Conservation (phyloP, 2,888 invertebrate species). For the Macrophya annulata region DNA sequence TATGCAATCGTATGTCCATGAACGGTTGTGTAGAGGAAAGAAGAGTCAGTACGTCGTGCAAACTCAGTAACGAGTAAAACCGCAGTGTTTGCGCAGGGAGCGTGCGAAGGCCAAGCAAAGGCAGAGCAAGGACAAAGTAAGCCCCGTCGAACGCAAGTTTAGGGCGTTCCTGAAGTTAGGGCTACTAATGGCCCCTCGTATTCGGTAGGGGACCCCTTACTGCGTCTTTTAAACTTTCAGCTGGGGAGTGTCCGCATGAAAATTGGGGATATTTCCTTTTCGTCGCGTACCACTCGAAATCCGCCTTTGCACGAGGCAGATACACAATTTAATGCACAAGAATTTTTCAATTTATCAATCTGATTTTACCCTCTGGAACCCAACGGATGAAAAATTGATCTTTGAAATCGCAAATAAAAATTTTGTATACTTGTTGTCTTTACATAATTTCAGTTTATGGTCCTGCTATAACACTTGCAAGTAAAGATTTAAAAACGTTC, state of each 20-base stretch:
- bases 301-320: conserved; percentile 1
- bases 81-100: conserved; percentile 53
- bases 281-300: conserved; percentile 47
- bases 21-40: not conserved
- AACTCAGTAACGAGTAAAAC: conserved; percentile 51
- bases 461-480: too few species aligned
- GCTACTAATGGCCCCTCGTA: conserved; percentile 53
- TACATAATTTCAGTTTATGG: not conserved
- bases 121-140: conserved; percentile 43
- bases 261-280: conserved; percentile 47
- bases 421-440: too few species aligned
- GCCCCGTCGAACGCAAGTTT: conserved; percentile 36
- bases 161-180: conserved; percentile 52
- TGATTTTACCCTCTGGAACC: not conserved
- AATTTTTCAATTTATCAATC: conserved; percentile 12
- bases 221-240: conserved; percentile 50
- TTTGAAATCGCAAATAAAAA: too few species aligned
- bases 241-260: conserved; percentile 38
- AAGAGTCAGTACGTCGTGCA: conserved; percentile 35
- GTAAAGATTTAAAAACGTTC: too few species aligned
- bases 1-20: not conserved
- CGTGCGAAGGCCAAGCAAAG: conserved; percentile 29
- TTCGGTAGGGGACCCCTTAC: conserved; percentile 41
- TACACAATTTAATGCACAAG: conserved; percentile 24
- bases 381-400: too few species aligned